These are phyloP conservation scores for Hypanus sabinus DNA, from an alignment of 2,113 vertebrate genomes.

Conservation along the genomic window DNA sequence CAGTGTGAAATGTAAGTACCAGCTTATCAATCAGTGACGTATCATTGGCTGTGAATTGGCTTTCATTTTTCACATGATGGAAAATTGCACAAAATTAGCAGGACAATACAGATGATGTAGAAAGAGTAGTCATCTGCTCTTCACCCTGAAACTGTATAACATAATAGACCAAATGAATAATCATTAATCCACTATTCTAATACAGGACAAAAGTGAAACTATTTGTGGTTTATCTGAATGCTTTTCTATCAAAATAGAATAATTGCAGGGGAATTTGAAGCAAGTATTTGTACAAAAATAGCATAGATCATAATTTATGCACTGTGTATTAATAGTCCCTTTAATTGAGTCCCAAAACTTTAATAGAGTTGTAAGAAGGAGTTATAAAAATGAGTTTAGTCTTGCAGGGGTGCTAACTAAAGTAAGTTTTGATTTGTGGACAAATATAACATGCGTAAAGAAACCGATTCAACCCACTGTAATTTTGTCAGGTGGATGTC, in stretches of 20 bases:
- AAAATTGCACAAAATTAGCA: not conserved
- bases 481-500: slow-evolving; percentile 23
- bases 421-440: not conserved
- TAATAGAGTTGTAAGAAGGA: not conserved
- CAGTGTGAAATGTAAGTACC: no score
- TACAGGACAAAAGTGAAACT: not conserved
- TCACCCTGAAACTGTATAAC: not conserved
- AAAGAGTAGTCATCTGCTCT: not conserved
- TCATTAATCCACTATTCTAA: not conserved
- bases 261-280: not conserved
- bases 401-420: not conserved
- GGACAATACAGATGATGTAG: not conserved
- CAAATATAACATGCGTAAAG: not conserved
- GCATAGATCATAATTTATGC: slow-evolving; percentile 14
- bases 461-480: not conserved
- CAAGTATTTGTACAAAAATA: not conserved
- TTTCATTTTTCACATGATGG: not conserved
- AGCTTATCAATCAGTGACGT: not conserved
- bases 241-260: not conserved
- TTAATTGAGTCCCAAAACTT: not conserved
- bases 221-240: no score
- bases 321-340: not conserved
- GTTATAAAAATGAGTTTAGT: not conserved
- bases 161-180: not conserved
- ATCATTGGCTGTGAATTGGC: slow-evolving; percentile 8